Percentiles rank a stretch among this genome's conserved stretches.
phyloP scores from a whole-genome alignment of 1,140 invertebrate genomes.

The Apis laboriosa region DNA sequence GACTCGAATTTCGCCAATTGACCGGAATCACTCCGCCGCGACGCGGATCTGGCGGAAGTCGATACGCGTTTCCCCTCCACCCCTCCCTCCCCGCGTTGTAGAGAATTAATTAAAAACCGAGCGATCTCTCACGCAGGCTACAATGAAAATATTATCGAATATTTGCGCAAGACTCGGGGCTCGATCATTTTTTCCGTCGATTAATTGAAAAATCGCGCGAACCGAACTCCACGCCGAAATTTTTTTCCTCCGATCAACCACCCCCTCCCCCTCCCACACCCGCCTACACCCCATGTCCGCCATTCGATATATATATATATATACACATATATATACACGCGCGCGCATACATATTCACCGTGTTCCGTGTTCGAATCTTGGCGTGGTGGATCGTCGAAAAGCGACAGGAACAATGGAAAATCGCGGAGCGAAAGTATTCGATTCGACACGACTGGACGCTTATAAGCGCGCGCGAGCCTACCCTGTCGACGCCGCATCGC shows the following conservation, averaged over 20 bases:
- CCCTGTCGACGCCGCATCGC: constrained; percentile 15
- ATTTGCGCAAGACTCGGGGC: constrained; percentile 45
- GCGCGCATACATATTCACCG: not conserved
- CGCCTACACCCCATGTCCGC: not conserved
- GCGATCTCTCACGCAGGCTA: constrained; percentile 35
- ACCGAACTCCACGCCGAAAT: constrained; percentile 6
- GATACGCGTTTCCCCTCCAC: not conserved
- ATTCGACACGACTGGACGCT: constrained; percentile 37
- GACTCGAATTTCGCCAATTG: not conserved
- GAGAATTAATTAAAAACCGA: constrained; percentile 45
- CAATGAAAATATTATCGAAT: constrained; percentile 49
- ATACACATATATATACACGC: no score
- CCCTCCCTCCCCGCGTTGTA: not conserved
- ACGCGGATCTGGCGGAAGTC: constrained; percentile 6
- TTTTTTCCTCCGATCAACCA: not conserved
- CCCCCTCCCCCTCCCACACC: not conserved
- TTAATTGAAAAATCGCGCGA: constrained; percentile 47
- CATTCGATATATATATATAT: not conserved
- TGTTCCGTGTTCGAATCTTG: not conserved
- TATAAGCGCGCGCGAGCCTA: constrained; percentile 16
- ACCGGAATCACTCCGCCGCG: not conserved
- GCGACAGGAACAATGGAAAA: constrained; percentile 35
- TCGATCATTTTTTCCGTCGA: constrained; percentile 43
- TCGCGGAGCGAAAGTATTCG: constrained; percentile 37
- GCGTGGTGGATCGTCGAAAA: constrained; percentile 16